A percentile compares a stretch with the other conserved stretches of the same genome.
Conservation (phyloP, 2,888 invertebrate genomes). For the Didymodactylos carnosus region DNA sequence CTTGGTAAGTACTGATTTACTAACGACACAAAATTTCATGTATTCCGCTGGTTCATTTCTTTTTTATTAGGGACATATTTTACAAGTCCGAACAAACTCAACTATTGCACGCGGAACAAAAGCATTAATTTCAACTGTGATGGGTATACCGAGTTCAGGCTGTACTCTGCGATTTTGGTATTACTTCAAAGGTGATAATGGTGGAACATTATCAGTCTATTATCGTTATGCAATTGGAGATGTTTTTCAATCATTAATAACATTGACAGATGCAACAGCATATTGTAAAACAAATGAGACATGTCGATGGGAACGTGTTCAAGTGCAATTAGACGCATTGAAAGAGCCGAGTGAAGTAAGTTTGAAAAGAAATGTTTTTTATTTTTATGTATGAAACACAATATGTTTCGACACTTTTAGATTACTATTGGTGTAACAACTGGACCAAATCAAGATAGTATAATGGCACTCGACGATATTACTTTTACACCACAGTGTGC, state of each 20-base stretch:
- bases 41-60: neutral
- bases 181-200: neutral
- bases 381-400: too few relatives aligned
- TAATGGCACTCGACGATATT: neutral
- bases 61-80: neutral
- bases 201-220: neutral
- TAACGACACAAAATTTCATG: too few relatives aligned
- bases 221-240: neutral
- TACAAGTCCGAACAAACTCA: neutral
- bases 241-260: neutral
- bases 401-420: neutral
- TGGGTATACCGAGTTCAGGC: neutral
- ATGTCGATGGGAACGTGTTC: neutral
- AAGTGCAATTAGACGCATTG: neutral
- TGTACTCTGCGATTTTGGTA: neutral
- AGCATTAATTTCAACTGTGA: neutral
- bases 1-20: too few relatives aligned
- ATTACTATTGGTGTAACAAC: neutral
- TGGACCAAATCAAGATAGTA: neutral
- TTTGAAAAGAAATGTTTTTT: neutral
- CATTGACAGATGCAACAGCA: too few relatives aligned
- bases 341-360: neutral
- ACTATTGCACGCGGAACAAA: neutral
- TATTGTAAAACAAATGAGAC: too few relatives aligned
- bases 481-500: conserved; percentile 3